Percentiles rank a stretch among this genome's conserved stretches.
Conservation (phyloP, 2,797 vertebrate genomes). For the Ibycter americanus region DNA sequence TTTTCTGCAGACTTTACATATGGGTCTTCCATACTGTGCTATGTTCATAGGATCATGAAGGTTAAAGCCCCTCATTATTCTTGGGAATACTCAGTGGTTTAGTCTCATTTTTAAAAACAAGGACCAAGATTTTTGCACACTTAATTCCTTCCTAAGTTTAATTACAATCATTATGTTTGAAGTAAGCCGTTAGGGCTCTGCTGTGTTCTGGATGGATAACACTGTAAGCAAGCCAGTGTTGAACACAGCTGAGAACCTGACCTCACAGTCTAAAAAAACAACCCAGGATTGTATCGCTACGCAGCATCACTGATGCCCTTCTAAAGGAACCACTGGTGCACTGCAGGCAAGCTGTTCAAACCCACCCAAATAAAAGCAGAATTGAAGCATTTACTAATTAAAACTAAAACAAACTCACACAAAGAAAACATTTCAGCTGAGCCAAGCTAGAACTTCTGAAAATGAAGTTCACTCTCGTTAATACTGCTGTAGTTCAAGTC, state of each 20-base stretch:
- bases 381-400: not conserved
- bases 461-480: not conserved
- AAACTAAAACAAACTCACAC: not conserved
- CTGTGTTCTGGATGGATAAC: not conserved
- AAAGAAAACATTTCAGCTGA: not conserved
- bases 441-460: not conserved
- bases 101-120: not conserved
- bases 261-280: not conserved
- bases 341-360: not conserved
- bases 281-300: not conserved
- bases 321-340: not conserved
- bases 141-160: not conserved
- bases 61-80: not conserved
- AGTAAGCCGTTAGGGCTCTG: not conserved
- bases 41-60: not conserved
- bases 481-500: not conserved
- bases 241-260: not conserved
- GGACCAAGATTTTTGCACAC: not conserved
- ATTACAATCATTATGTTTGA: not conserved
- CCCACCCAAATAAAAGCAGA: not conserved
- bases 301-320: not conserved
- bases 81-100: not conserved
- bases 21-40: not conserved
- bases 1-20: not conserved
- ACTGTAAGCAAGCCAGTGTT: not conserved